Evolutionary conservation across 2,888 invertebrate species (phyloP), one percentile per base, ranked within the genome.

Genomic region (Eupeodes luniger): DNA sequence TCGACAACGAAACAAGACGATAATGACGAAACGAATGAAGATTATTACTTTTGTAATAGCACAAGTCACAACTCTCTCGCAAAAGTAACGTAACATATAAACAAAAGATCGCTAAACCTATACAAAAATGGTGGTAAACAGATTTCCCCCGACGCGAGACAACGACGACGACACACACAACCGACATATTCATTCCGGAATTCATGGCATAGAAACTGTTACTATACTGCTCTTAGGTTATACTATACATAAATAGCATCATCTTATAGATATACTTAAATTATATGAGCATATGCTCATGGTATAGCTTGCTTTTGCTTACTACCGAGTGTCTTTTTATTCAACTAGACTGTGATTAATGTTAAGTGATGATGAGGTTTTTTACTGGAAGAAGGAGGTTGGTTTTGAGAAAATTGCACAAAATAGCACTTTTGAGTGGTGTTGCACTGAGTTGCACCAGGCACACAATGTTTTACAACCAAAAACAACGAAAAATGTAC

Each of bases 61-160:
- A 27, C 27, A 27, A 27, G 27, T 81, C 57, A 44, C 59, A 77
- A 34, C 77, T 59, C 40, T 76, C 66, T 16, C 36, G 27, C 27
- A 27, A 27, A 72, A 66, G 64, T 64, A 62, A 70, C 53, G 49
- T 69, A 57, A 72, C 67, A 57, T 55, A 79, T 61, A 79, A 84
- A 84, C 74, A 75, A 78, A 79, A 72, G 72, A 70, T 19, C 34
- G 16, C 47, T 47, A 47, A 59, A 40, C 72, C 66, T 27, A 27
- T 27, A 59, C 51, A 34, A 66, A 78, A 83, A 78, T 78, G 59
- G 51, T 74, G 34, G 66, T 66, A 72, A 82, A 72, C 57, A 53
- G 67, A 74, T 74, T 74, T 79, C 49, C 61, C 75, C 55, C 40
- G 53, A 1, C 40, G 40, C 40, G 27, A 27, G 27, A 27, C 40